Evolutionary conservation across 2,113 vertebrate species (phyloP).

Genomic region (Zosterops hypoxanthus): DNA sequence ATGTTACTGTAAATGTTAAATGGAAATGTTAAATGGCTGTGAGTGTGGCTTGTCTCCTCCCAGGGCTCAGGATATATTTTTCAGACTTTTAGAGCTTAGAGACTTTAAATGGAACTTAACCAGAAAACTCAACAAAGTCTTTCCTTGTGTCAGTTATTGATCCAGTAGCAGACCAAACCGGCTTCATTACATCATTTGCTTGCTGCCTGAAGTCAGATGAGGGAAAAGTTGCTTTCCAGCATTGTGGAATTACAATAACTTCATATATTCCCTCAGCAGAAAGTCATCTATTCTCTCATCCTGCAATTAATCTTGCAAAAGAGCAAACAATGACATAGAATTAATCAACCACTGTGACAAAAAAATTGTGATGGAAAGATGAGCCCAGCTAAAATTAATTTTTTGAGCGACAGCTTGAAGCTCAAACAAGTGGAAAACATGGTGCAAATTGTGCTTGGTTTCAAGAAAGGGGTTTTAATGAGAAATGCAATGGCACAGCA

Average conservation of each 20-base stretch:
- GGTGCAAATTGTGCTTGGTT: constrained; percentile 39
- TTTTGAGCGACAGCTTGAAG: constrained; percentile 50
- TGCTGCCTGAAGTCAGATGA: background rate
- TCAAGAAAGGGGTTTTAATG: constrained; percentile 46
- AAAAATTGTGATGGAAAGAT: constrained; percentile 60
- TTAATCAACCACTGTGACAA: constrained; percentile 64
- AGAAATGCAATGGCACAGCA: constrained; percentile 8
- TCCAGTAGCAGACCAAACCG: background rate
- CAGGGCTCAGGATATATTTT: background rate
- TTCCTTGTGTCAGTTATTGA: background rate
- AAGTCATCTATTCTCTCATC: constrained; percentile 34
- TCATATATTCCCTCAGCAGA: background rate
- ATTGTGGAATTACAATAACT: constrained; percentile 1
- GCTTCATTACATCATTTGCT: background rate
- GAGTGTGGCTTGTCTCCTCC: background rate
- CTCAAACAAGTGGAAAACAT: constrained; percentile 59
- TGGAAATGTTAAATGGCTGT: background rate
- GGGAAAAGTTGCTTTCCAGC: background rate
- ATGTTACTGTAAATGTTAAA: no score
- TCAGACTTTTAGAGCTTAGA: background rate
- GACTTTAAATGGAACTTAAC: background rate
- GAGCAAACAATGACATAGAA: constrained; percentile 58
- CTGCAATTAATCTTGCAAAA: constrained; percentile 66
- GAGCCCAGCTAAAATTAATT: constrained; percentile 59
- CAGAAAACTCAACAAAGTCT: background rate